Base-by-base conservation (phyloP, 2,113 vertebrate genomes). In the Pao palembangensis region DNA sequence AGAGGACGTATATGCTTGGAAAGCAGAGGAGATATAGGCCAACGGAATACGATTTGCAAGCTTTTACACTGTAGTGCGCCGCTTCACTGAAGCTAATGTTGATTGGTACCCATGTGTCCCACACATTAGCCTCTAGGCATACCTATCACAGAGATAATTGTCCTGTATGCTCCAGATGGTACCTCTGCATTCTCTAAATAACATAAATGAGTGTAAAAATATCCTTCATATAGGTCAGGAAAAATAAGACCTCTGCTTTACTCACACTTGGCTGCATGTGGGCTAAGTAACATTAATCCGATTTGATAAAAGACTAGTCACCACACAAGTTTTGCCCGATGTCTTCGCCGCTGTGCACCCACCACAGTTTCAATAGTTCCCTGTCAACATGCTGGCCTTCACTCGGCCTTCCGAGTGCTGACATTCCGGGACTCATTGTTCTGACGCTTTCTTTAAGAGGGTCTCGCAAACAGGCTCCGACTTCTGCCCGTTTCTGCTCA, bases 271-370 rank as follows among this genome's bases (percentile, higher is more conserved):
- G 62, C 56, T 78, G 75, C 49, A 4, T 64, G 34, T 55, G 55
- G 58, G 58, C 65, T 73, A 60, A 80, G 71, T 83, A 79, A 80
- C 66, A 60, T 55, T 81, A 77, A 87, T 84, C 63, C 70, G 83
- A 79, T 86, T 80, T 82, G 73, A 88, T 81, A 71, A 76, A 85
- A 67, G 67, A 86, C 82, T 73, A 76, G 79, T 78, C 74, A 69
- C 67, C 71, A 75, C 69, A 62, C 69, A 78, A 78, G 74, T 84
- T 76, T 76, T 76, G 47, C 75, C 46, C 41, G 64, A 75, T 80
- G 72, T 70, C 73, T 73, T 75, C 75, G 82, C 61, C 49, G 55
- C 61, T 78, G 50, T 31, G 58, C n/a, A 10, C 61, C 67, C 61
- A 69, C 67, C 78, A 73, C 68, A 79, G 34, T 80, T 67, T 75